Conservation (phyloP, 2,797 vertebrate species). For the Crenuchus spilurus region DNA sequence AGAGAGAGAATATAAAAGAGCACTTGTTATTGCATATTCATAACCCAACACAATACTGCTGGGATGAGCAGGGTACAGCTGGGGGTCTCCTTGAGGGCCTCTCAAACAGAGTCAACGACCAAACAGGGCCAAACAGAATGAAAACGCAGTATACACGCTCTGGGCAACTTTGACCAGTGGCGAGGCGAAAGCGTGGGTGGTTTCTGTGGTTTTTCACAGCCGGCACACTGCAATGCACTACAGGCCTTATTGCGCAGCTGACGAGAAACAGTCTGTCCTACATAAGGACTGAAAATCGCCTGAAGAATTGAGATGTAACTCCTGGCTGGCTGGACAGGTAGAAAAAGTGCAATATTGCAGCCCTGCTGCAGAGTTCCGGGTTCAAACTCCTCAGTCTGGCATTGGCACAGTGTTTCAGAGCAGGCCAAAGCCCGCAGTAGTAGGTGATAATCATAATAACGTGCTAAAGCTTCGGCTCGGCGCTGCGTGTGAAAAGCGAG, state of each 20-base stretch:
- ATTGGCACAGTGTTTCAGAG: constrained; percentile 46
- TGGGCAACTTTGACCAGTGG: constrained; percentile 22
- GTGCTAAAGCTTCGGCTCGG: constrained; percentile 52
- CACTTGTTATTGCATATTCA: constrained; percentile 46
- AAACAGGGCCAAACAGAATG: constrained; percentile 5
- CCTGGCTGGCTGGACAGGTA: constrained; percentile 11
- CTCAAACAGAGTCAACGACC: neutral
- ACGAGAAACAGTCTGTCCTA: constrained; percentile 50
- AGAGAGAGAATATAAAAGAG: constrained; percentile 33
- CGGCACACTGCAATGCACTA: constrained; percentile 26
- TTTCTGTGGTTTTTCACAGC: constrained; percentile 23
- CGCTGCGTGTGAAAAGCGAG: constrained; percentile 36
- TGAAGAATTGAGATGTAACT: neutral
- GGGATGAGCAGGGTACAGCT: constrained; percentile 18
- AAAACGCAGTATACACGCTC: neutral
- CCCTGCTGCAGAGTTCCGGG: constrained; percentile 25
- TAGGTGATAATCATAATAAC: constrained; percentile 57
- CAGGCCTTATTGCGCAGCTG: constrained; percentile 31
- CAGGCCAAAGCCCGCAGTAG: constrained; percentile 50
- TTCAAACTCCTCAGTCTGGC: constrained; percentile 43
- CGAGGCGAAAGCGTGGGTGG: constrained; percentile 18
- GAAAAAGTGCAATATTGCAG: constrained; percentile 22
- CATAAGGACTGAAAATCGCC: constrained; percentile 38
- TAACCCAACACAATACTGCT: constrained; percentile 17
- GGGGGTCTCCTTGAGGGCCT: constrained; percentile 21